phyloP scores from a whole-genome alignment of 2,888 invertebrate species.

The Sphaerophoria taeniata region DNA sequence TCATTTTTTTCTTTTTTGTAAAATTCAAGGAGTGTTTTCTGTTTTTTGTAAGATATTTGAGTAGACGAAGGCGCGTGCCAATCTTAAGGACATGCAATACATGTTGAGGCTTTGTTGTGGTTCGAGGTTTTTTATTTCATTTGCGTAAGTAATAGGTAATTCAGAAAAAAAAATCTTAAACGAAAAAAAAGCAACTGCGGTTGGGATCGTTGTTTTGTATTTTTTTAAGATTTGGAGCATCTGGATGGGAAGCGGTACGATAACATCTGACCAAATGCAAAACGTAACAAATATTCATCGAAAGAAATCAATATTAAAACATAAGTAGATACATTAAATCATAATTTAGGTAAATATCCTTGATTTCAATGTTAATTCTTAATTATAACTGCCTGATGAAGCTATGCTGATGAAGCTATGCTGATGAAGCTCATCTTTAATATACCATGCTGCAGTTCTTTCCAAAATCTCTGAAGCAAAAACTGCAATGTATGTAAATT shows the following conservation, averaged over 20 bases:
- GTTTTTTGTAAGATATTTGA: constrained; percentile 49
- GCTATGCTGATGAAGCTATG: too few species aligned
- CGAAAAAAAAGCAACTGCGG: background rate
- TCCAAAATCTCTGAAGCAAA: too few species aligned
- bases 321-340: too few species aligned
- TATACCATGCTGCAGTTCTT: too few species aligned
- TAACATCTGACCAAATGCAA: constrained; percentile 38
- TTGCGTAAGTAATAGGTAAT: constrained; percentile 45
- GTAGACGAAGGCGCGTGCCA: constrained; percentile 68
- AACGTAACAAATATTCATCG: too few species aligned
- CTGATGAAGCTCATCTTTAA: too few species aligned
- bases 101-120: constrained; percentile 58
- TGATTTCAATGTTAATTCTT: too few species aligned
- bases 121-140: constrained; percentile 42
- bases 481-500: too few species aligned
- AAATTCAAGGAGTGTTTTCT: constrained; percentile 16
- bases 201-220: background rate
- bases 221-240: constrained; percentile 31
- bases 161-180: constrained; percentile 2
- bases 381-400: too few species aligned
- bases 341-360: too few species aligned
- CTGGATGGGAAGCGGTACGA: constrained; percentile 18
- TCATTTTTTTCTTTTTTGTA: constrained; percentile 39
- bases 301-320: too few species aligned
- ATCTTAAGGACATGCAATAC: constrained; percentile 55